A percentile compares a stretch with the other conserved stretches of the same genome.
These are phyloP conservation scores for Polydrusus pterygomalis DNA, from an alignment of 2,888 invertebrate genomes.

Conservation along the genomic window DNA sequence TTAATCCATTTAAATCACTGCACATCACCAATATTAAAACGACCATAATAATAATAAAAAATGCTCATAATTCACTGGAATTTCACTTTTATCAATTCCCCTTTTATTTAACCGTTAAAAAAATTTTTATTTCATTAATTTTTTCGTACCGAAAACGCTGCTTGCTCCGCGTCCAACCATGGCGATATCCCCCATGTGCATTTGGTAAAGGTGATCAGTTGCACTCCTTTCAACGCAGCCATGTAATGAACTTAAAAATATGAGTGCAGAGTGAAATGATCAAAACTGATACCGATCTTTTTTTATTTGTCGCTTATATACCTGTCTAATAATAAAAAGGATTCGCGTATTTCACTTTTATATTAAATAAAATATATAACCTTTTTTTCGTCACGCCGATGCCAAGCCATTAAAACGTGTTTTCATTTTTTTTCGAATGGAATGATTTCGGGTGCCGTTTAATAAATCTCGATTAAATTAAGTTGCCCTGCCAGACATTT, in stretches of 20 bases:
- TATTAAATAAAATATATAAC: conserved; percentile 38
- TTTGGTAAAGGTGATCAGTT: conserved; percentile 34
- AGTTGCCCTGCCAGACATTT: conserved; percentile 32
- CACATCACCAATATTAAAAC: conserved; percentile 4
- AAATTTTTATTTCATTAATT: background rate
- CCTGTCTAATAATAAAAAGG: conserved; percentile 27
- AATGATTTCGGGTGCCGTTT: conserved; percentile 21
- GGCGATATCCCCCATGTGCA: conserved; percentile 49
- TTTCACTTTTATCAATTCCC: background rate
- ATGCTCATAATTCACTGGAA: background rate
- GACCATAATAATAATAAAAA: background rate
- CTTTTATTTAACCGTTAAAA: conserved; percentile 5
- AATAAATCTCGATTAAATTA: conserved; percentile 44
- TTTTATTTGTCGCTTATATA: conserved; percentile 20
- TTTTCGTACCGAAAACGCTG: conserved; percentile 15
- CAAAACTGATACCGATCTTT: conserved; percentile 14
- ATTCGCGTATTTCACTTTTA: conserved; percentile 18
- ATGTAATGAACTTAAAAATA: conserved; percentile 13
- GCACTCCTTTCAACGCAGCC: conserved; percentile 32
- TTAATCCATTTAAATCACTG: background rate
- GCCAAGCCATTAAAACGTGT: conserved; percentile 40
- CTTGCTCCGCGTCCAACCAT: conserved; percentile 27
- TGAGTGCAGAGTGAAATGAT: conserved; percentile 25
- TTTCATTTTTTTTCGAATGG: conserved; percentile 17
- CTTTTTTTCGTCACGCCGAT: conserved; percentile 37